phyloP scores from a whole-genome alignment of 2,797 vertebrate genomes.

The Acestrorhynchus altus region DNA sequence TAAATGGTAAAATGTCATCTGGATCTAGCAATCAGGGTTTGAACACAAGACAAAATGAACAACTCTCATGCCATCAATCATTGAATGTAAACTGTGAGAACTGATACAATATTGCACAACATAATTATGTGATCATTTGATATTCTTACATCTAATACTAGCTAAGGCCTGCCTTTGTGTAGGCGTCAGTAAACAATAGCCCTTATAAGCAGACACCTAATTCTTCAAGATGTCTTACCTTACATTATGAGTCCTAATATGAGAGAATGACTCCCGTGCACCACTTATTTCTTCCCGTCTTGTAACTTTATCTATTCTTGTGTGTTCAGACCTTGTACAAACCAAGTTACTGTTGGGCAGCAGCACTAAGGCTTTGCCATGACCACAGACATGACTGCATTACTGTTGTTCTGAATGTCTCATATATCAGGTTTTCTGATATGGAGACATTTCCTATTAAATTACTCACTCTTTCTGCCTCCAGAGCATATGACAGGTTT shows the following conservation, averaged over 20 bases:
- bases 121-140: too few relatives aligned
- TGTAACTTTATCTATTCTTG: not conserved
- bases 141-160: too few relatives aligned
- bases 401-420: not conserved
- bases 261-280: too few relatives aligned
- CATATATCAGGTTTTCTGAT: not conserved
- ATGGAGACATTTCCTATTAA: not conserved
- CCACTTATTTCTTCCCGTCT: not conserved
- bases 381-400: not conserved
- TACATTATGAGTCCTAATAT: too few relatives aligned
- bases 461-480: conserved; percentile 77
- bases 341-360: not conserved
- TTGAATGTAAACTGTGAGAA: too few relatives aligned
- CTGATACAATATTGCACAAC: too few relatives aligned
- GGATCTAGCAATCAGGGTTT: too few relatives aligned
- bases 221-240: not conserved
- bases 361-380: not conserved
- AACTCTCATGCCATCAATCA: too few relatives aligned
- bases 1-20: too few relatives aligned
- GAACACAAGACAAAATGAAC: too few relatives aligned
- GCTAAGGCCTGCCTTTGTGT: too few relatives aligned
- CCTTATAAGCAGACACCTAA: not conserved
- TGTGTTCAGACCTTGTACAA: not conserved
- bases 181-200: too few relatives aligned
- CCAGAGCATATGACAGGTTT: conserved; percentile 77